These are phyloP conservation scores for Hydrotaea diabolus DNA, from an alignment of 2,888 invertebrate species.

Conservation along the genomic window DNA sequence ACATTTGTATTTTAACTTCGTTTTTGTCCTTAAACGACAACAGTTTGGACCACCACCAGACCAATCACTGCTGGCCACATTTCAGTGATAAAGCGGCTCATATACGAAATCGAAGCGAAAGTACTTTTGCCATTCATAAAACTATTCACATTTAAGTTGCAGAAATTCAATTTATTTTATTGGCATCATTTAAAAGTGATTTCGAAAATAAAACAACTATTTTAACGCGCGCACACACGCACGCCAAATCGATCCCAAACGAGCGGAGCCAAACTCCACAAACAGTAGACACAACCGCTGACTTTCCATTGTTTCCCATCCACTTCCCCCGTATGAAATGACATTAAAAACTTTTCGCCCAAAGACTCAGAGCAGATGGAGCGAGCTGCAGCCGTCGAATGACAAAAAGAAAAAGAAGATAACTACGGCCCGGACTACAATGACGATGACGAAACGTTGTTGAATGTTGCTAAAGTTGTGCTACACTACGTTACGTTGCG, in stretches of 20 bases:
- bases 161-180: constrained; percentile 34
- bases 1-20: neutral
- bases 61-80: neutral
- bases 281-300: too few species aligned
- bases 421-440: too few species aligned
- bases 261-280: too few species aligned
- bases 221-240: neutral
- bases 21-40: neutral
- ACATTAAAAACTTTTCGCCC: constrained; percentile 29
- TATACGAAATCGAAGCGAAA: neutral
- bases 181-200: constrained; percentile 35
- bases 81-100: neutral
- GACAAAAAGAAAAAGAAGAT: neutral
- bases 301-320: constrained; percentile 25
- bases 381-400: neutral
- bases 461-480: constrained; percentile 60
- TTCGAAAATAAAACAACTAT: constrained; percentile 12
- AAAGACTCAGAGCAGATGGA: neutral
- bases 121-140: neutral
- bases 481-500: constrained; percentile 47
- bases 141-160: constrained; percentile 23
- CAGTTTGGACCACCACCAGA: too few species aligned
- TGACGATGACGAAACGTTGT: neutral
- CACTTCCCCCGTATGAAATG: neutral
- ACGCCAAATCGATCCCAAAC: neutral